These are phyloP conservation scores for Melozone crissalis DNA, from an alignment of 2,113 vertebrate genomes.

Conservation along the genomic window DNA sequence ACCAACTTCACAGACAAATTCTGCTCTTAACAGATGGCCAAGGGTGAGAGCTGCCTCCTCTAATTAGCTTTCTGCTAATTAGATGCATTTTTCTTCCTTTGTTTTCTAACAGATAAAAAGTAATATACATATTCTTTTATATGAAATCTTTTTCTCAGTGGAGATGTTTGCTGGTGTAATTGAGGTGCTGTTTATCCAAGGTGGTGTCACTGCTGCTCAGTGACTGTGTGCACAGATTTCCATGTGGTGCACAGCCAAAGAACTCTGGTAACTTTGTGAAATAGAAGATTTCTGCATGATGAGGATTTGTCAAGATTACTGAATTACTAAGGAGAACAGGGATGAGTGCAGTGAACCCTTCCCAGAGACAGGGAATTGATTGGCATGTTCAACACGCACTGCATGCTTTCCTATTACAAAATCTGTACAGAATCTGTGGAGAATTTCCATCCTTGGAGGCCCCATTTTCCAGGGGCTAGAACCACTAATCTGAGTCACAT, in stretches of 20 bases:
- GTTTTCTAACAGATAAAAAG: neutral
- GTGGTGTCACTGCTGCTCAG: neutral
- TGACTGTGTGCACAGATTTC: neutral
- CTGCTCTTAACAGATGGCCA: neutral
- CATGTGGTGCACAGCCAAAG: neutral
- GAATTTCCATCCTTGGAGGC: neutral
- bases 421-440: neutral
- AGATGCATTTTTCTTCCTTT: constrained; percentile 2
- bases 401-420: neutral
- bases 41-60: neutral
- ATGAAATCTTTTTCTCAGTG: neutral
- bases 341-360: neutral
- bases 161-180: neutral
- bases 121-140: neutral
- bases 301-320: neutral
- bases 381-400: neutral
- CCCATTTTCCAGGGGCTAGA: neutral
- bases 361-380: neutral
- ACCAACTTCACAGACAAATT: neutral
- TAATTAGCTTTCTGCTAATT: neutral
- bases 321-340: neutral
- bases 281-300: neutral
- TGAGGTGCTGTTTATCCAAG: neutral
- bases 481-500: neutral
- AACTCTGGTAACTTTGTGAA: neutral